Evolutionary conservation across 1,140 invertebrate species (phyloP).

Genomic region (Drosophila eugracilis): DNA sequence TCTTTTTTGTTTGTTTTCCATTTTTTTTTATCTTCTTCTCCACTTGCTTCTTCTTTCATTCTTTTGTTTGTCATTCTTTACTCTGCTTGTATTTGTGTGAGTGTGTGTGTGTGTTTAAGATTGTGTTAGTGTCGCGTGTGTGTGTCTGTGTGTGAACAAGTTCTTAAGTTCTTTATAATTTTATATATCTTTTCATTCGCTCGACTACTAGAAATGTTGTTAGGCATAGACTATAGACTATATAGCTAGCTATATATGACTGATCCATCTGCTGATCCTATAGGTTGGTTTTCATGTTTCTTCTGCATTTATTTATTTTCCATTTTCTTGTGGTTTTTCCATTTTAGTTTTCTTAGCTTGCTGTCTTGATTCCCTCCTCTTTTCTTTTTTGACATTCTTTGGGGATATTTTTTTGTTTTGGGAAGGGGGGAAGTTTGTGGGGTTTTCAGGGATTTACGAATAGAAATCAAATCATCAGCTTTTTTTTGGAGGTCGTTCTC

Average conservation of each 20-base stretch:
- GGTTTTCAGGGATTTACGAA: conserved; percentile 5
- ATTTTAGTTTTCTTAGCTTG: not conserved
- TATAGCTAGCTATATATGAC: conserved; percentile 66
- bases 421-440: not conserved
- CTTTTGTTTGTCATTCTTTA: conserved; percentile 33
- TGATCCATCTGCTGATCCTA: conserved; percentile 43
- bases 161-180: conserved; percentile 86
- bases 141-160: conserved; percentile 17
- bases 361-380: conserved; percentile 53
- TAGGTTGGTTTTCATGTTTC: conserved; percentile 29
- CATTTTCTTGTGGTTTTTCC: conserved; percentile 4
- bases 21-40: conserved; percentile 23
- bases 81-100: conserved; percentile 85
- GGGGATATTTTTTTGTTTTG: too few relatives aligned
- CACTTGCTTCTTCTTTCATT: conserved; percentile 15
- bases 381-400: not conserved
- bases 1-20: conserved; percentile 42
- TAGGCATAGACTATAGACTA: conserved; percentile 48
- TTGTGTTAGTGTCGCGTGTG: conserved; percentile 73
- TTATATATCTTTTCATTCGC: conserved; percentile 24
- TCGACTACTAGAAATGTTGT: conserved; percentile 52
- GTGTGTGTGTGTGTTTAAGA: conserved; percentile 86
- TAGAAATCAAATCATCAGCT: conserved; percentile 24
- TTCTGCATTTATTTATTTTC: conserved; percentile 13
- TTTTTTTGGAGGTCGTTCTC: conserved; percentile 10